Evolutionary conservation across 2,888 invertebrate species (phyloP), one percentile per base, ranked within the genome.

Genomic region (Sinopyrophorus schimmeli): DNA sequence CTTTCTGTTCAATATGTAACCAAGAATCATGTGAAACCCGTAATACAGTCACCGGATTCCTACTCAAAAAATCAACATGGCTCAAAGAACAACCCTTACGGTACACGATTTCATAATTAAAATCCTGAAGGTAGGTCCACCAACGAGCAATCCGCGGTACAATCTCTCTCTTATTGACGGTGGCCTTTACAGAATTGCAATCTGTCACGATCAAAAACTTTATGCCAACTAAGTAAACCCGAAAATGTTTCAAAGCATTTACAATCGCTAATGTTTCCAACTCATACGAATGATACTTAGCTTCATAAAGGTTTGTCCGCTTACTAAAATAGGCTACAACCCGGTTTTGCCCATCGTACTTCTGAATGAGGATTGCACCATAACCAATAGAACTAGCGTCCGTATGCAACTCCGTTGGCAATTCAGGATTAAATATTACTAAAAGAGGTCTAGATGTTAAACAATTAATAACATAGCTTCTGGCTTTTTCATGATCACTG

Each of bases 211-310:
- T 47, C 6, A 46, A 56, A 38, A 68, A 66, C 0, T 34, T 37
- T 5, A 54, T 49, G 1, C 62, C 62, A 7, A 59, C 39, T 0
- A 66, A 28, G 32, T 65, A 66, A 3, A 56, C 55, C 4, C 62
- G 55, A 47, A 67, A 65, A 46, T 63, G 50, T 23, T 55, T 38
- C 1, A 67, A 15, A 1, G 61, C 58, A 31, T 58, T 62, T 1
- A 68, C 54, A 1, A 69, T 55, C 0, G 70, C 71, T 32, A 70
- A 47, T 1, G 60, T 57, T 37, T 70, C 66, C 3, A 60, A 32
- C 26, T 71, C 66, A 9, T 63, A 60, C 2, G 60, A 59, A 14
- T 62, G 60, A 32, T 67, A 69, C 7, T 59, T 61, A 4, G 18
- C 11, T 53, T 71, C 66, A 1, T 49, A 11, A 2, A 20, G 38